These are phyloP conservation scores for Crocodylus rhombifer DNA, from an alignment of 2,797 vertebrate genomes.

Conservation along the genomic window DNA sequence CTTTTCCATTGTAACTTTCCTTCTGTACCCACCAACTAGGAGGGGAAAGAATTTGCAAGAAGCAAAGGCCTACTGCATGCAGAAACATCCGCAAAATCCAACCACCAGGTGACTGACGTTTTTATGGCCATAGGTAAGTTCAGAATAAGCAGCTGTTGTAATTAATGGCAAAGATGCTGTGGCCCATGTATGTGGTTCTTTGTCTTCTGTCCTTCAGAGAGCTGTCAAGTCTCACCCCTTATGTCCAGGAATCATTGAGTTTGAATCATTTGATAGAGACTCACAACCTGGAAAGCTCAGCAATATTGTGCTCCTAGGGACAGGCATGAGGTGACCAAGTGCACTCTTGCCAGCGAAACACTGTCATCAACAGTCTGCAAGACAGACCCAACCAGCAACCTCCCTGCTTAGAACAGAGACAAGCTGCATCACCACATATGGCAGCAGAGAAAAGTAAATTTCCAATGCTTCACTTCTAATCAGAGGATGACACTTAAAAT, in stretches of 20 bases:
- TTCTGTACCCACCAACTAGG: conserved; percentile 70
- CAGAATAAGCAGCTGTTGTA: too few species aligned
- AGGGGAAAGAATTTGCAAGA: conserved; percentile 81
- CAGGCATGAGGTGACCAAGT: neutral
- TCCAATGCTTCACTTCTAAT: neutral
- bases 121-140: conserved; percentile 81
- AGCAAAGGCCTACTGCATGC: conserved; percentile 78
- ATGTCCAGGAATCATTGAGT: neutral
- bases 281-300: neutral
- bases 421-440: neutral
- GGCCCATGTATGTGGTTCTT: neutral
- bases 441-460: neutral
- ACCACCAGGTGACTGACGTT: conserved; percentile 76
- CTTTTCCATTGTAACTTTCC: neutral
- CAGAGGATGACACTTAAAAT: too few species aligned
- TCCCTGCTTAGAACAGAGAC: neutral
- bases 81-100: conserved; percentile 85
- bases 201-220: neutral
- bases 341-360: neutral
- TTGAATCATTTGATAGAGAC: neutral
- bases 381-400: neutral
- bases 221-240: neutral
- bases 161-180: neutral
- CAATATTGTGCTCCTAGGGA: neutral
- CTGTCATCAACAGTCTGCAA: neutral